These are phyloP conservation scores for Chelon auratus DNA, from an alignment of 2,797 vertebrate species.

Conservation along the genomic window DNA sequence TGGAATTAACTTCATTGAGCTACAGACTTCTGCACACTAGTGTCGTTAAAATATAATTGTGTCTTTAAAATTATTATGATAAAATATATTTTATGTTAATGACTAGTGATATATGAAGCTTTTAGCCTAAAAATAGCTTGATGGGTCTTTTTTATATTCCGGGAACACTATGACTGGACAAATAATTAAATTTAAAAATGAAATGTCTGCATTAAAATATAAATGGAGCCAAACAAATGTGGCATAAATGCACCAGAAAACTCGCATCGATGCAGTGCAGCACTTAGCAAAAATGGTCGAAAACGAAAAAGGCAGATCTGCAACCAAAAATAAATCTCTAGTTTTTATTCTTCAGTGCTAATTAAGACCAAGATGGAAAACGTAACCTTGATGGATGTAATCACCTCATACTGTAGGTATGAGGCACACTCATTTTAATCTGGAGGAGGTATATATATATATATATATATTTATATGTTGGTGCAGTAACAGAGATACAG, in stretches of 20 bases:
- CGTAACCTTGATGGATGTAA: no score
- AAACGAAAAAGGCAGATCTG: not conserved
- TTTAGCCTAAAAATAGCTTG: no score
- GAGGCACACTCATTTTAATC: not conserved
- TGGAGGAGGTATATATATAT: not conserved
- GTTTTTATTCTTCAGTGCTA: no score
- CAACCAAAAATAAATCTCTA: not conserved
- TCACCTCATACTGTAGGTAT: no score
- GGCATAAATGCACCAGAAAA: not conserved
- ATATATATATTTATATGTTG: no score
- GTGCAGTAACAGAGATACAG: not conserved
- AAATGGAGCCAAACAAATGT: not conserved
- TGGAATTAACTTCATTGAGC: not conserved
- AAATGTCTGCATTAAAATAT: not conserved
- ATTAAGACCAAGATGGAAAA: no score
- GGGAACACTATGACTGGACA: not conserved
- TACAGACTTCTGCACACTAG: not conserved
- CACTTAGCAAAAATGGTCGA: not conserved
- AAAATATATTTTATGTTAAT: no score
- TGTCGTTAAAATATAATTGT: not conserved
- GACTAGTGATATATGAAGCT: no score
- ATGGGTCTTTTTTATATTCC: no score
- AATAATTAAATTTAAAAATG: no score
- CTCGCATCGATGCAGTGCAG: not conserved
- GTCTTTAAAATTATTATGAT: no score